phyloP scores from a whole-genome alignment of 2,113 vertebrate species.

The Petaurus breviceps region DNA sequence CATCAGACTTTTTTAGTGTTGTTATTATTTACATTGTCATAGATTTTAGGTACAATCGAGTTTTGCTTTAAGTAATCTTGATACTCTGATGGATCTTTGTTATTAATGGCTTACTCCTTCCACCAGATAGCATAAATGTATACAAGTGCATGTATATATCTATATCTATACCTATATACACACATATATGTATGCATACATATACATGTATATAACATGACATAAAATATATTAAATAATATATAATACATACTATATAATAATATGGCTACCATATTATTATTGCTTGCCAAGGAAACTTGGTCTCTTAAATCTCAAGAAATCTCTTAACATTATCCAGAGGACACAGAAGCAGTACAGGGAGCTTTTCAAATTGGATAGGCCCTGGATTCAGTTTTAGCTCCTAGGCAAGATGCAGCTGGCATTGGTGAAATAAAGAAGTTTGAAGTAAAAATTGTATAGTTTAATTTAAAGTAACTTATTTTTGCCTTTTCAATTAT shows the following conservation, averaged over 20 bases:
- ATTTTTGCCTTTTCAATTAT: not conserved
- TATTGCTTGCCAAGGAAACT: constrained; percentile 45
- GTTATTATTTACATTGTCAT: not conserved
- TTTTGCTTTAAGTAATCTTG: not conserved
- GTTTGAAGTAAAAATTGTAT: not conserved
- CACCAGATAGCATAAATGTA: not conserved
- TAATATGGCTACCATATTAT: not conserved
- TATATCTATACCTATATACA: too few relatives aligned
- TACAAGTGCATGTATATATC: not conserved
- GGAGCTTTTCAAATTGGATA: not conserved
- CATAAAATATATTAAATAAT: not conserved
- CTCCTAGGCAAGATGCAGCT: not conserved
- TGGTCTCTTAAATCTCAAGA: constrained; percentile 62
- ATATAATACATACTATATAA: not conserved
- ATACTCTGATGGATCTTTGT: not conserved
- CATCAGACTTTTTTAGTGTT: not conserved
- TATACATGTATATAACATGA: not conserved
- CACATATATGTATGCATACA: too few relatives aligned
- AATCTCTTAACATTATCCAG: constrained; percentile 62
- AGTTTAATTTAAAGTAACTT: not conserved
- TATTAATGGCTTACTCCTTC: not conserved
- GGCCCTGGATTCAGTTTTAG: constrained; percentile 55
- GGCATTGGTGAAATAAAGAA: not conserved
- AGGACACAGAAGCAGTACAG: constrained; percentile 18
- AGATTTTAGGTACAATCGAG: not conserved